Percentiles rank a stretch among this genome's conserved stretches.
These are phyloP conservation scores for Eulimnadia texana DNA, from an alignment of 1,140 invertebrate genomes.

Conservation along the genomic window DNA sequence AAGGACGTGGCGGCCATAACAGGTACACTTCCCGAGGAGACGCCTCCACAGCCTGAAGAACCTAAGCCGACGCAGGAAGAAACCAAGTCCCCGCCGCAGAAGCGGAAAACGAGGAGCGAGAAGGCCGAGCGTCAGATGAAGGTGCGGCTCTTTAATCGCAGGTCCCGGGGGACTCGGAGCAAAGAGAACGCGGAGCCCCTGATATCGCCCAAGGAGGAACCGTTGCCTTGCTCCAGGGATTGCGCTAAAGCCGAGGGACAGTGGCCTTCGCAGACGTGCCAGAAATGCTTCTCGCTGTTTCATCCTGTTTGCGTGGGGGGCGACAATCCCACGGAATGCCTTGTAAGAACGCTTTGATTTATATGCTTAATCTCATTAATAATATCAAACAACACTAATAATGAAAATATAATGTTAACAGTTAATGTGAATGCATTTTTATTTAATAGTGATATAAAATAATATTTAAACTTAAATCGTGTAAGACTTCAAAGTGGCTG, in stretches of 20 bases:
- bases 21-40: not conserved
- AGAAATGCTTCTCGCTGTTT: not conserved
- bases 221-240: not conserved
- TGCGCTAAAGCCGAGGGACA: not conserved
- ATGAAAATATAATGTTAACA: too few relatives aligned
- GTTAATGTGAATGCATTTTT: too few relatives aligned
- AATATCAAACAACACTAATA: too few relatives aligned
- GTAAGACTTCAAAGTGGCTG: too few relatives aligned
- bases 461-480: too few relatives aligned
- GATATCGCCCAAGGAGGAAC: not conserved
- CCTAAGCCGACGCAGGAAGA: not conserved
- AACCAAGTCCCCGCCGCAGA: not conserved
- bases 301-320: not conserved
- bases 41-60: not conserved
- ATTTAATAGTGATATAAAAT: too few relatives aligned
- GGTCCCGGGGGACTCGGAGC: not conserved
- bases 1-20: constrained; percentile 12
- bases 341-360: too few relatives aligned
- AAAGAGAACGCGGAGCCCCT: constrained; percentile 7
- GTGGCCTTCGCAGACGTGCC: not conserved
- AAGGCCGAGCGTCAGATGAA: constrained; percentile 3
- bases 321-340: not conserved
- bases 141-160: not conserved
- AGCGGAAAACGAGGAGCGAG: not conserved
- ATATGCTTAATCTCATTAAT: too few relatives aligned